Conservation (phyloP, 1,140 invertebrate species). For the Laupala kohalensis region DNA sequence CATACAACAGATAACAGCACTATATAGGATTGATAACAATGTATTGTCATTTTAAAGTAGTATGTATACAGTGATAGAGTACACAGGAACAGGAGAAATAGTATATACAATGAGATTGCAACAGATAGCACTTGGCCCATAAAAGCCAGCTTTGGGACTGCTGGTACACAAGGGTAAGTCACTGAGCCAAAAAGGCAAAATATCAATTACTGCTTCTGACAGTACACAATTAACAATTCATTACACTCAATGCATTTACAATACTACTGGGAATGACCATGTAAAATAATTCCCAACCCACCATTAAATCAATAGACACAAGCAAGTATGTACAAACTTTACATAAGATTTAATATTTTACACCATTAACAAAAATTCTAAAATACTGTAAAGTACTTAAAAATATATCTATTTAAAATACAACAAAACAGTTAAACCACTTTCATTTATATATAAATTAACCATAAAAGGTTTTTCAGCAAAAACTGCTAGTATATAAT, state of each 20-base stretch:
- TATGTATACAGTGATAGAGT: background rate
- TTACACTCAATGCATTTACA: background rate
- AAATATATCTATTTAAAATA: background rate
- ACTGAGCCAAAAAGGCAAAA: background rate
- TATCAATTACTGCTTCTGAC: background rate
- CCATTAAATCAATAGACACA: background rate
- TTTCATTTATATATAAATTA: background rate
- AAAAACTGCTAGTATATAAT: background rate
- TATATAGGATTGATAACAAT: background rate
- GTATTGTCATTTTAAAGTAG: background rate
- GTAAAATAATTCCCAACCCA: background rate
- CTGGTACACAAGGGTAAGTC: background rate
- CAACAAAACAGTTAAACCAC: background rate
- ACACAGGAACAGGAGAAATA: background rate
- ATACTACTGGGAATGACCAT: background rate
- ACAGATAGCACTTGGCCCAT: background rate
- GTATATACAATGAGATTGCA: background rate
- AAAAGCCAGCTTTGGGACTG: background rate
- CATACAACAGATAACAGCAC: background rate
- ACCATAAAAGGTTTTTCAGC: background rate
- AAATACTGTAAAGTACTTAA: background rate
- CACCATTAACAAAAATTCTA: background rate
- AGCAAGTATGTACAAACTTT: background rate
- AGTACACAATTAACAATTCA: background rate
- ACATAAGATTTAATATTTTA: background rate